Evolutionary conservation across 2,888 invertebrate genomes (phyloP).

Genomic region (Hydrotaea diabolus): DNA sequence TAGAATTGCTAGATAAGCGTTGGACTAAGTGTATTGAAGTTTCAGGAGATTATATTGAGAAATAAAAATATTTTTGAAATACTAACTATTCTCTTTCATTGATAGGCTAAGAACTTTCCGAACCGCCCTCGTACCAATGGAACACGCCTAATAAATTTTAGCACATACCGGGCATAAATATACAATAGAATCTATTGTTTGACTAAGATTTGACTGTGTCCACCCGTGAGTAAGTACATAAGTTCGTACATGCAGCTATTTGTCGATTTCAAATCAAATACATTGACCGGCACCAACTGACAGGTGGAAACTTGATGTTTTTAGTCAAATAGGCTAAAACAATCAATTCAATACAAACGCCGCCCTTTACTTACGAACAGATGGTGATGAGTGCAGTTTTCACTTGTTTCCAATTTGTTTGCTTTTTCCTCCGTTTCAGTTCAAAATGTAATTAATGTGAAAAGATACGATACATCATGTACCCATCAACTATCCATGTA

Average conservation of each 20-base stretch:
- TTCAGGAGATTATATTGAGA: too few species aligned
- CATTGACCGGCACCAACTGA: neutral
- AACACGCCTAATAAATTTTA: too few species aligned
- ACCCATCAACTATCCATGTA: neutral
- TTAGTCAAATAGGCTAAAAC: neutral
- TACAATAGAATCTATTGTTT: neutral
- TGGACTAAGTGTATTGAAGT: too few species aligned
- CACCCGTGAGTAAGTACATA: too few species aligned
- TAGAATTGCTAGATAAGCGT: too few species aligned
- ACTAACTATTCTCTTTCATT: too few species aligned
- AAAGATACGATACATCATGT: conserved; percentile 5
- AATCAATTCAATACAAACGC: neutral
- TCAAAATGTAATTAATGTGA: conserved; percentile 21
- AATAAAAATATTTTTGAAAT: too few species aligned
- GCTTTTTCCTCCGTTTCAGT: conserved; percentile 2
- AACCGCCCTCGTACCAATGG: too few species aligned
- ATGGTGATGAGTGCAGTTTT: conserved; percentile 6
- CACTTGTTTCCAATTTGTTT: neutral
- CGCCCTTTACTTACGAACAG: neutral
- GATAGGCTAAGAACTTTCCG: too few species aligned
- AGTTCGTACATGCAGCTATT: too few species aligned
- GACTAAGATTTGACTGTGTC: neutral
- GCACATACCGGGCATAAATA: too few species aligned
- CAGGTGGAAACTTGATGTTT: conserved; percentile 15
- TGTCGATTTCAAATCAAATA: too few species aligned